Evolutionary conservation across 1,140 invertebrate species (phyloP).

Genomic region (Aphaenogaster ashmeadi): DNA sequence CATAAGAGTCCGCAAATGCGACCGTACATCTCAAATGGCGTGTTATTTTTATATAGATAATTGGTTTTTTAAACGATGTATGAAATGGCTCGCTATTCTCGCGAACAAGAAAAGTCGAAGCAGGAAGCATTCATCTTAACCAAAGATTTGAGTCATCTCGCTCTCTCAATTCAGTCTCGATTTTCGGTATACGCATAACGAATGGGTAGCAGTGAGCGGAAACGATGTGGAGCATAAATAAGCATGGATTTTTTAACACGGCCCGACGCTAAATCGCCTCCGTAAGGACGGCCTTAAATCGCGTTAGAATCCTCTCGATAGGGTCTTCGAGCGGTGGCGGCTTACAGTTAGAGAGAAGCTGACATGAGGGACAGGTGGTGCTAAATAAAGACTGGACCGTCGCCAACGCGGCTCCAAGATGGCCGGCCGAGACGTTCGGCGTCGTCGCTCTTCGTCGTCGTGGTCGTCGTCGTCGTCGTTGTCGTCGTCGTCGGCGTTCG

Average conservation of each 20-base stretch:
- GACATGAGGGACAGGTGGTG: conserved; percentile 86
- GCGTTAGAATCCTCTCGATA: conserved; percentile 73
- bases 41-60: not conserved
- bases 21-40: not conserved
- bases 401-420: conserved; percentile 83
- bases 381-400: conserved; percentile 87
- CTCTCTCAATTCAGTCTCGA: conserved; percentile 5
- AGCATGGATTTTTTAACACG: conserved; percentile 38
- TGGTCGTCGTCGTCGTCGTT: conserved; percentile 62
- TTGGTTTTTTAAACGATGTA: not conserved
- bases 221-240: conserved; percentile 44
- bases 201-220: conserved; percentile 18
- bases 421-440: conserved; percentile 77
- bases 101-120: not conserved
- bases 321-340: conserved; percentile 71
- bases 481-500: conserved; percentile 61
- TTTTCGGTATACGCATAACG: not conserved
- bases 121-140: not conserved
- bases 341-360: conserved; percentile 75
- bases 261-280: conserved; percentile 24
- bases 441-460: conserved; percentile 39
- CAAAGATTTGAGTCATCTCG: not conserved
- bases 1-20: not conserved
- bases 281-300: conserved; percentile 77
- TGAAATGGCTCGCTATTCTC: not conserved